These are phyloP conservation scores for Otus scops DNA, from an alignment of 2,797 vertebrate genomes.

Conservation along the genomic window DNA sequence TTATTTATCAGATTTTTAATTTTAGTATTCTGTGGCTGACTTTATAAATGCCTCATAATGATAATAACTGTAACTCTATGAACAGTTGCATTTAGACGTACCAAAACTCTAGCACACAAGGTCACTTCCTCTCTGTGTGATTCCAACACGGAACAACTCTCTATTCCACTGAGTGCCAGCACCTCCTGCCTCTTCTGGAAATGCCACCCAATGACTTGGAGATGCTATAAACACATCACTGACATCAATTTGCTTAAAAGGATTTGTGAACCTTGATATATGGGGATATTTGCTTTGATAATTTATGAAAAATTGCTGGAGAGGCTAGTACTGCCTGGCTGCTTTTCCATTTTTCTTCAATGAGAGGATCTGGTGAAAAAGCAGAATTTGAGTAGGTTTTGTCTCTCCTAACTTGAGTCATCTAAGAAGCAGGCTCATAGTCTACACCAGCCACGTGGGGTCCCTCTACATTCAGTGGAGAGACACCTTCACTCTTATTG, in stretches of 20 bases:
- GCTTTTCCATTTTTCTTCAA: not conserved
- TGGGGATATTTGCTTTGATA: not conserved
- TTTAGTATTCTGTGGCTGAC: not conserved
- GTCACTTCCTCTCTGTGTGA: not conserved
- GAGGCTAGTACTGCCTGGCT: not conserved
- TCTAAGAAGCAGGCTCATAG: not conserved
- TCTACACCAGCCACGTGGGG: conserved; percentile 44
- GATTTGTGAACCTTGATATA: not conserved
- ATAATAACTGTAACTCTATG: not conserved
- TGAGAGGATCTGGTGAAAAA: not conserved
- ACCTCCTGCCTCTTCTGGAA: not conserved
- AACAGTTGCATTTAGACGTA: not conserved
- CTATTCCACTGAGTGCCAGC: not conserved
- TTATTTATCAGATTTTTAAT: conserved; percentile 3
- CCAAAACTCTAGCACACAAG: not conserved
- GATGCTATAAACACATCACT: not conserved
- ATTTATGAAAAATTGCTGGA: not conserved
- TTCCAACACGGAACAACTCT: not conserved
- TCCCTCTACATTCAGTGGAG: conserved; percentile 55
- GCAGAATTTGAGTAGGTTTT: not conserved
- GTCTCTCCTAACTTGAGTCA: not conserved
- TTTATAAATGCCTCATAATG: not conserved
- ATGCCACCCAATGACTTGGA: not conserved
- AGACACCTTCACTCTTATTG: not conserved
- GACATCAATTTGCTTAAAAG: not conserved